phyloP scores from a whole-genome alignment of 2,113 vertebrate species.

The Microcebus ravelobensis region DNA sequence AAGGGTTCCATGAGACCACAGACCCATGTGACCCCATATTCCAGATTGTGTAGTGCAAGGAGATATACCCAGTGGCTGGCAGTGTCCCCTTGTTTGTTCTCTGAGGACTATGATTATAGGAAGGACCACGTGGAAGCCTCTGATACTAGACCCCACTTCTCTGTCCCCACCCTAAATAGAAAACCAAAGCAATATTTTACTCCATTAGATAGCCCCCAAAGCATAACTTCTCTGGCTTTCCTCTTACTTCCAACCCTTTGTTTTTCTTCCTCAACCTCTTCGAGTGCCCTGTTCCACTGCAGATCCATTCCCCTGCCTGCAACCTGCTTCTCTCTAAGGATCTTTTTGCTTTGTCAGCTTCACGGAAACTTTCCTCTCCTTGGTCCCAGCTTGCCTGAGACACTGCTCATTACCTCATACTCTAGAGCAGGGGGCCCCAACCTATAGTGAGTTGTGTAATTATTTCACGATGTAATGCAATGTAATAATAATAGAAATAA shows the following conservation, averaged over 20 bases:
- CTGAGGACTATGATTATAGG: background rate
- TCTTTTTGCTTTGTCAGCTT: background rate
- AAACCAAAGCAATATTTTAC: background rate
- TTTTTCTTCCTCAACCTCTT: background rate
- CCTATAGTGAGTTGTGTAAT: too few relatives aligned
- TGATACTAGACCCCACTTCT: background rate
- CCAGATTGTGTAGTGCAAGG: background rate
- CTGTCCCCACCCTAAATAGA: background rate
- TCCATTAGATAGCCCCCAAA: background rate
- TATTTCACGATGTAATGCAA: too few relatives aligned
- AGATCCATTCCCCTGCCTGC: background rate
- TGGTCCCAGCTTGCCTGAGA: background rate
- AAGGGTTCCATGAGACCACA: background rate
- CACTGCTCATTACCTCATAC: background rate
- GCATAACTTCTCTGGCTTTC: background rate
- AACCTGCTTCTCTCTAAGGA: background rate
- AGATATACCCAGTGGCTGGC: background rate
- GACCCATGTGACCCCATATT: background rate
- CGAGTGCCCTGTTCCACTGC: background rate
- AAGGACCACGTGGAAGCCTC: background rate
- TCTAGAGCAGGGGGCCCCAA: background rate
- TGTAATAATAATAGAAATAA: too few relatives aligned
- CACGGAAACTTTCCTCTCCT: background rate
- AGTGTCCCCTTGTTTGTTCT: background rate
- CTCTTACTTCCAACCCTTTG: background rate